These are phyloP conservation scores for Itoplectis maculator DNA, from an alignment of 2,888 invertebrate species.

Conservation along the genomic window DNA sequence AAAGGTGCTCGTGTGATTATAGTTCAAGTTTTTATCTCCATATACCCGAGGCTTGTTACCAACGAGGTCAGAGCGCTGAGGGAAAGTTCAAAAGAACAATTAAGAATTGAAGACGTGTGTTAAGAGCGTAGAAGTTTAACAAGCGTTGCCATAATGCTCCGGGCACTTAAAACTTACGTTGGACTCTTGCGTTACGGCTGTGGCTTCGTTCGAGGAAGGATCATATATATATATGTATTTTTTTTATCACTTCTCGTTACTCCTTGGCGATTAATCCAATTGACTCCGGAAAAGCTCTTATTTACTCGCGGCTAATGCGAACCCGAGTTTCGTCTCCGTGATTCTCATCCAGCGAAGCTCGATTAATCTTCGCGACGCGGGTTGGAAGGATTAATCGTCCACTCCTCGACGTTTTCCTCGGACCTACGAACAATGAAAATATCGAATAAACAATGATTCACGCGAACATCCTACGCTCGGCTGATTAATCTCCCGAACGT, in stretches of 20 bases:
- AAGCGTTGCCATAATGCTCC: neutral
- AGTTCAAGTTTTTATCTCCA: constrained; percentile 6
- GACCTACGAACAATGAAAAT: too few species aligned
- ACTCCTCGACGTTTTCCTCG: too few species aligned
- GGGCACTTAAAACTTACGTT: neutral
- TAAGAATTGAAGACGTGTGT: constrained; percentile 15
- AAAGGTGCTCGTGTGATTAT: constrained; percentile 13
- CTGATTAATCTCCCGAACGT: too few species aligned
- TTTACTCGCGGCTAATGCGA: too few species aligned
- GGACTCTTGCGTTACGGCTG: neutral
- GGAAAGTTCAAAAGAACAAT: constrained; percentile 11
- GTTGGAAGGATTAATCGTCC: too few species aligned
- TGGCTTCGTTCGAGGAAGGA: neutral
- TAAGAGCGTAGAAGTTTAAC: constrained; percentile 16
- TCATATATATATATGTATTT: neutral
- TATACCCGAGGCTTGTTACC: neutral
- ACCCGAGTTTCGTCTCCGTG: too few species aligned
- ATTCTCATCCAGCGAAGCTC: too few species aligned
- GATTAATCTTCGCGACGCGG: too few species aligned
- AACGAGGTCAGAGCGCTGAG: neutral
- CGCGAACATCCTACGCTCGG: too few species aligned
- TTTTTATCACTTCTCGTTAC: neutral
- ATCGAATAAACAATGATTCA: too few species aligned
- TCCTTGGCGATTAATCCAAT: too few species aligned
- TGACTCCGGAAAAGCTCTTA: too few species aligned